These are phyloP conservation scores for Conistra vaccinii DNA, from an alignment of 2,888 invertebrate genomes.

Conservation along the genomic window DNA sequence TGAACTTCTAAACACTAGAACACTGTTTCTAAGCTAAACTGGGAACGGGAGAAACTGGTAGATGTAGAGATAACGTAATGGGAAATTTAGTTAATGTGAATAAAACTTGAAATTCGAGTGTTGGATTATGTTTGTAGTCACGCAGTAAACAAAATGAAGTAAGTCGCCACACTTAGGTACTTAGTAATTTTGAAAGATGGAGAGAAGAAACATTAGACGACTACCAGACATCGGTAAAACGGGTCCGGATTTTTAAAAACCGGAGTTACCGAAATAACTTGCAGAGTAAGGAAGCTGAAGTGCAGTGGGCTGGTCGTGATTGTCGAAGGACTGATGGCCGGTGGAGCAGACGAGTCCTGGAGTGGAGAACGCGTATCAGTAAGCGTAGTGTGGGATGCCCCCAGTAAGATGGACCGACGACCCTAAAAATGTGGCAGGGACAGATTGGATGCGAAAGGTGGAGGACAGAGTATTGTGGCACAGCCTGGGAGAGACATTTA, in stretches of 20 bases:
- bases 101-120: constrained; percentile 27
- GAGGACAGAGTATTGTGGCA: too few relatives aligned
- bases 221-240: background rate
- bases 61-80: constrained; percentile 2
- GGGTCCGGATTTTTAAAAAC: background rate
- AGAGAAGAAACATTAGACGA: background rate
- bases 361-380: too few relatives aligned
- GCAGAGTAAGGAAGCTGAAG: background rate
- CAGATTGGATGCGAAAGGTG: too few relatives aligned
- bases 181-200: background rate
- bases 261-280: background rate
- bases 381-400: too few relatives aligned
- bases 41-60: constrained; percentile 4
- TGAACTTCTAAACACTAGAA: constrained; percentile 27
- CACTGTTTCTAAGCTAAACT: constrained; percentile 31
- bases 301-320: too few relatives aligned
- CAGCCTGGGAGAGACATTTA: too few relatives aligned
- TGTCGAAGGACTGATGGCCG: too few relatives aligned
- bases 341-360: too few relatives aligned
- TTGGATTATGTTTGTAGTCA: background rate
- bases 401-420: too few relatives aligned
- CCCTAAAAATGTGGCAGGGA: too few relatives aligned
- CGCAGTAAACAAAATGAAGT: background rate
- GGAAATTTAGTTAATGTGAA: background rate
- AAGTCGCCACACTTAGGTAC: background rate